A percentile compares a stretch with the other conserved stretches of the same genome.
These are phyloP conservation scores for Littorina saxatilis DNA, from an alignment of 1,140 invertebrate genomes.

Conservation along the genomic window DNA sequence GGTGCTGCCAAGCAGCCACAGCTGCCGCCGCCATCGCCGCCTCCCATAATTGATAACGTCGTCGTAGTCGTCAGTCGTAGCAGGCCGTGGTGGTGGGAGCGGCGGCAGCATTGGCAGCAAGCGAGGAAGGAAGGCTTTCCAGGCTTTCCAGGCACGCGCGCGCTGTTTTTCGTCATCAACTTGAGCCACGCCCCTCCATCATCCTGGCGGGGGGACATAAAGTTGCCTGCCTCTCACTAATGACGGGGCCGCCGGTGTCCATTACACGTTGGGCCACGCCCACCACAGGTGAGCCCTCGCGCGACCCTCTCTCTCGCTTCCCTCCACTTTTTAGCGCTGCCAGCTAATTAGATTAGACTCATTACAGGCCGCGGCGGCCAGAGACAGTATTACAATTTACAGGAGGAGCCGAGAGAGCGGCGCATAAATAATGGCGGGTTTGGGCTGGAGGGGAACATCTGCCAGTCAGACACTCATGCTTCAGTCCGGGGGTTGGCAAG, in stretches of 20 bases:
- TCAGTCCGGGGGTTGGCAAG: no score
- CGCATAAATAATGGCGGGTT: constrained; percentile 38
- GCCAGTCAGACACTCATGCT: no score
- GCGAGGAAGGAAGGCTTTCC: constrained; percentile 27
- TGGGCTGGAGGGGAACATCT: constrained; percentile 30
- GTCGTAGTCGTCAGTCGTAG: no score
- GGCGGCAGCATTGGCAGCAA: no score
- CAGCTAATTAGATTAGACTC: constrained; percentile 39
- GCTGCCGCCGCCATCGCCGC: constrained; percentile 30
- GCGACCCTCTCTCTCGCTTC: constrained; percentile 27
- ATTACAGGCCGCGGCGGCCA: constrained; percentile 26
- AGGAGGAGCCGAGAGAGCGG: constrained; percentile 25
- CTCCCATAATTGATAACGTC: constrained; percentile 41
- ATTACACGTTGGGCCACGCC: constrained; percentile 33
- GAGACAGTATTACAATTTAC: constrained; percentile 40
- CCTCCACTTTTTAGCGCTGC: constrained; percentile 21
- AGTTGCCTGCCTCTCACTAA: constrained; percentile 38
- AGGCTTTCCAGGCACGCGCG: constrained; percentile 36
- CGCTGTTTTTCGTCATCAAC: constrained; percentile 42
- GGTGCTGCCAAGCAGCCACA: not conserved
- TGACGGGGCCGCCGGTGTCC: constrained; percentile 34
- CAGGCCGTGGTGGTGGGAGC: no score
- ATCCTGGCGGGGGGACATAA: constrained; percentile 36
- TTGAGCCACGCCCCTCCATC: constrained; percentile 34
- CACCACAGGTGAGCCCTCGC: constrained; percentile 37